These are phyloP conservation scores for Calyptomena viridis DNA, from an alignment of 2,113 vertebrate genomes.

Conservation along the genomic window DNA sequence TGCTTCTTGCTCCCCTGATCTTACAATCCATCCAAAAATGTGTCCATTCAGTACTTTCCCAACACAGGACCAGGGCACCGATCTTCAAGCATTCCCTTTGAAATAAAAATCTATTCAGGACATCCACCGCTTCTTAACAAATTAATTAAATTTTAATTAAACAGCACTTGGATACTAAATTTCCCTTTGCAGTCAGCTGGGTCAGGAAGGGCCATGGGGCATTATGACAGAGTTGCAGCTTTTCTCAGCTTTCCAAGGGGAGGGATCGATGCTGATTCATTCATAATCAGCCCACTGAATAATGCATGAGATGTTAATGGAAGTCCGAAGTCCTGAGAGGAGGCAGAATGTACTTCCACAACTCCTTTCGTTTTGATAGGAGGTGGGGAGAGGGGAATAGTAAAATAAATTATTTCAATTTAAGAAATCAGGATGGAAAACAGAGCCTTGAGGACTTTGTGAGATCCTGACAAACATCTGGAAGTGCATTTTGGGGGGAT, in stretches of 20 bases:
- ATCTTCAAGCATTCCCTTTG: neutral
- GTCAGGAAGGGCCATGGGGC: constrained; percentile 1
- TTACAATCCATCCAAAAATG: neutral
- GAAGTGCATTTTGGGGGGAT: neutral
- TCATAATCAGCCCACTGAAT: constrained; percentile 17
- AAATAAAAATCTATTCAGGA: constrained; percentile 11
- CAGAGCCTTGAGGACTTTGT: neutral
- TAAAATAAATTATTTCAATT: neutral
- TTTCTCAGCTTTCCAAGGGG: neutral
- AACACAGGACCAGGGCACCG: neutral
- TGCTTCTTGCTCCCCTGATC: neutral
- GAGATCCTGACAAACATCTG: neutral
- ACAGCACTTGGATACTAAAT: neutral
- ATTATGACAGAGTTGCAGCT: neutral
- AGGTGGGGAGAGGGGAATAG: neutral
- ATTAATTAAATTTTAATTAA: constrained; percentile 40
- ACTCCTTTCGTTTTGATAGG: neutral
- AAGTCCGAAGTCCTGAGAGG: neutral
- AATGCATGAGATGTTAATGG: neutral
- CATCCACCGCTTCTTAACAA: neutral
- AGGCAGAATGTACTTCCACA: neutral
- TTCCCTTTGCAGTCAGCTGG: neutral
- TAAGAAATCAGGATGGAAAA: neutral
- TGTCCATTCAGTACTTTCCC: neutral
- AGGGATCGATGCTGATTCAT: neutral